phyloP scores from a whole-genome alignment of 2,113 vertebrate species.

The Irena cyanogastra region DNA sequence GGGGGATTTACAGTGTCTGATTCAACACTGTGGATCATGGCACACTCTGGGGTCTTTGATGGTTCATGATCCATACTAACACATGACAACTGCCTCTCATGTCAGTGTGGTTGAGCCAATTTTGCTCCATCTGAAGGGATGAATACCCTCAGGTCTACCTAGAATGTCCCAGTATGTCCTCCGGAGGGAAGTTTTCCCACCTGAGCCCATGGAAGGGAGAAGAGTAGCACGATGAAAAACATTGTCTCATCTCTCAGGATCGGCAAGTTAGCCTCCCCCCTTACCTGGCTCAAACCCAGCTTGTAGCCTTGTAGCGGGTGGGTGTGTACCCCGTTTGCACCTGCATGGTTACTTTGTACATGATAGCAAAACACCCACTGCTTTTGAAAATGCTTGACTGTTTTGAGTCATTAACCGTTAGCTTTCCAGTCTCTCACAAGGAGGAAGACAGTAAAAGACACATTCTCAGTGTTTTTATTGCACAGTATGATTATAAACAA shows the following conservation, averaged over 20 bases:
- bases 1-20: not conserved
- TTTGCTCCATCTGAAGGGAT: not conserved
- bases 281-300: not conserved
- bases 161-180: too few species aligned
- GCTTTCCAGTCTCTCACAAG: not conserved
- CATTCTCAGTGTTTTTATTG: not conserved
- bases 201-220: not conserved
- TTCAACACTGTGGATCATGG: not conserved
- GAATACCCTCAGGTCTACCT: not conserved
- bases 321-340: not conserved
- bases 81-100: not conserved
- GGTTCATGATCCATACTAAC: too few species aligned
- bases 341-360: not conserved
- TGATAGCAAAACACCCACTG: not conserved
- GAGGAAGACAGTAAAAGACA: not conserved
- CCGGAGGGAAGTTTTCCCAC: not conserved
- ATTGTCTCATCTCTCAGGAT: not conserved
- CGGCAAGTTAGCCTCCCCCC: too few species aligned
- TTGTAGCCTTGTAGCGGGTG: not conserved
- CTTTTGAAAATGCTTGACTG: not conserved
- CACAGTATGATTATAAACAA: not conserved
- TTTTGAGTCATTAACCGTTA: not conserved
- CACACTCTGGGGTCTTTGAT: not conserved
- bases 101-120: not conserved
- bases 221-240: not conserved